A percentile compares a stretch with the other conserved stretches of the same genome.
Conservation (phyloP, 2,888 invertebrate genomes). For the Nephrotoma flavescens region DNA sequence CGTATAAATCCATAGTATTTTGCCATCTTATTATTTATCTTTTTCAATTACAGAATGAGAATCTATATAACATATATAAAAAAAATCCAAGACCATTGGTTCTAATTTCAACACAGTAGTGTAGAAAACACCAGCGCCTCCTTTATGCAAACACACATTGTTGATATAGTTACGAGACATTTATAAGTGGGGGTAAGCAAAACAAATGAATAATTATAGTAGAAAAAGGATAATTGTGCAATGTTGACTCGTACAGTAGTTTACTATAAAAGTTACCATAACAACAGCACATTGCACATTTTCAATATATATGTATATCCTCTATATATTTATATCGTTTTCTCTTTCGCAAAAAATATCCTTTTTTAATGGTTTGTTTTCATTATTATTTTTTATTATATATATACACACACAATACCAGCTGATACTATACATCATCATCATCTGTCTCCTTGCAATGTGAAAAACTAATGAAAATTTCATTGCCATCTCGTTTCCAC, state of each 20-base stretch:
- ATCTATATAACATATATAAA: not conserved
- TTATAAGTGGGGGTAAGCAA: not conserved
- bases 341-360: not conserved
- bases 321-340: not conserved
- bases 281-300: not conserved
- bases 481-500: not conserved
- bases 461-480: not conserved
- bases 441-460: not conserved
- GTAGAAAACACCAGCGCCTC: not conserved
- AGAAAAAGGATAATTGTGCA: not conserved
- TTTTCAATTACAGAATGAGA: not conserved
- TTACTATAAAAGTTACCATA: not conserved
- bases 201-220: not conserved
- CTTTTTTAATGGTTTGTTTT: slow-evolving; percentile 4
- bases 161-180: slow-evolving; percentile 1
- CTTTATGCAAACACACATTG: not conserved
- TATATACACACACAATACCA: not conserved
- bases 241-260: not conserved
- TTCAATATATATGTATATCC: not conserved
- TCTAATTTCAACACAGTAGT: not conserved
- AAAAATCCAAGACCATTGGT: not conserved
- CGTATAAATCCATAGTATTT: not conserved
- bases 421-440: slow-evolving; percentile 1
- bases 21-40: not conserved
- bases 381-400: slow-evolving; percentile 4